These are phyloP conservation scores for Drosophila birchii DNA, from an alignment of 2,888 invertebrate genomes.

Conservation along the genomic window DNA sequence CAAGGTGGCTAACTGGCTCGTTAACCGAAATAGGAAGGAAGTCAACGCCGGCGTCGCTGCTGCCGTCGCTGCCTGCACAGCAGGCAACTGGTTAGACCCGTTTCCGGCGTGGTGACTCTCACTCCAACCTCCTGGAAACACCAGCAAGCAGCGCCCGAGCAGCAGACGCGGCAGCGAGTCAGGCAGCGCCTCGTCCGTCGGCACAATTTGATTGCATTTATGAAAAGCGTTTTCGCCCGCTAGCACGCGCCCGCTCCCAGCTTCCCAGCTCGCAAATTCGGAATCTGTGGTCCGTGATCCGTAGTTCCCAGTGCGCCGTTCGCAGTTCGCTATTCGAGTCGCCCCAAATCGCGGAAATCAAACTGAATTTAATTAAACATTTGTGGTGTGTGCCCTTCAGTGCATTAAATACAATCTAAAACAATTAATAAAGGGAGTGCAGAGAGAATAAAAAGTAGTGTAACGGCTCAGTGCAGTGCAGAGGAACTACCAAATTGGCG, in stretches of 20 bases:
- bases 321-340: conserved; percentile 58
- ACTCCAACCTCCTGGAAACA: conserved; percentile 41
- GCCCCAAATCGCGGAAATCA: conserved; percentile 35
- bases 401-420: conserved; percentile 13
- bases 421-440: conserved; percentile 38
- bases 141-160: conserved; percentile 19
- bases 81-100: conserved; percentile 64
- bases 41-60: conserved; percentile 46
- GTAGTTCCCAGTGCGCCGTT: conserved; percentile 62
- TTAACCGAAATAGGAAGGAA: conserved; percentile 80
- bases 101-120: conserved; percentile 61
- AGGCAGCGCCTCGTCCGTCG: conserved; percentile 56
- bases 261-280: conserved; percentile 62
- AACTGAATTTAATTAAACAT: conserved; percentile 48
- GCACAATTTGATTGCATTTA: conserved; percentile 72
- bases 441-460: not conserved
- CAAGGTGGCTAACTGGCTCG: conserved; percentile 79
- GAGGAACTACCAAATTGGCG: conserved; percentile 73
- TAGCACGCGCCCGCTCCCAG: conserved; percentile 72
- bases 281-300: conserved; percentile 46
- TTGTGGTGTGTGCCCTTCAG: conserved; percentile 39
- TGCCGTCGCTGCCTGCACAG: conserved; percentile 21
- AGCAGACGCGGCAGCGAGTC: conserved; percentile 11
- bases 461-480: conserved; percentile 6
- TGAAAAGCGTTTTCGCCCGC: conserved; percentile 73